Base-by-base conservation (phyloP, 2,888 invertebrate species). In the Andrena marginata region DNA sequence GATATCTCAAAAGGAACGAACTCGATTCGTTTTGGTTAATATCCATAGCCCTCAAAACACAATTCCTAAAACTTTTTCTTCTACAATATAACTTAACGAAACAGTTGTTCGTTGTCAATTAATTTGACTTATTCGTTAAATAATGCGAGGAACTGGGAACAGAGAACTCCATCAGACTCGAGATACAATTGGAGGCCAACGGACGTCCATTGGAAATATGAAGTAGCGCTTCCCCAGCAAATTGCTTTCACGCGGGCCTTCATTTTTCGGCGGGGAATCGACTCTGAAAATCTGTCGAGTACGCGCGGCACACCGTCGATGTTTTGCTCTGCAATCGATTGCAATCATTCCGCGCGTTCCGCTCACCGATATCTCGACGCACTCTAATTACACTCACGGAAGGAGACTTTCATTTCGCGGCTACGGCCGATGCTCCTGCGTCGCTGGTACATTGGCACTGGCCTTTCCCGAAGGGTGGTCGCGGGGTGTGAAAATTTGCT, bases 371-470 rank as follows among this genome's bases (percentile, higher is more conserved):
- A 80, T 73, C 73, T 80, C 67, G 56, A 35, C 73, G n/a, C 73
- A 62, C 68, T 80, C 67, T 80, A 80, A 80, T 80, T 80, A 80
- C 80, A 80, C 79, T 70, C 80, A 5, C 72, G 54, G 62, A 80
- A 79, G 80, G 80, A 79, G 80, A 70, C 80, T 72, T 80, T 72
- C 62, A 80, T 80, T 80, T 80, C 72, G 71, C 51, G 49, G 71
- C 54, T 42, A 42, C 65, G 71, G 23, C 23, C 51, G 31, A 59
- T 65, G 73, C 69, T 64, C 54, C 59, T 59, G 59, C 26, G 69
- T 33, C 56, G 8, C 67, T 26, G 59, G 56, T 48, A 60, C 54
- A 54, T 42, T 29, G 29, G 10, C 16, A 16, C 16, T 20, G 49
- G 33, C 60, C n/a, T 49, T 64, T 49, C 29, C 16, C 35, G 42